These are phyloP conservation scores for Pimpla rufipes DNA, from an alignment of 2,888 invertebrate species.

Conservation along the genomic window DNA sequence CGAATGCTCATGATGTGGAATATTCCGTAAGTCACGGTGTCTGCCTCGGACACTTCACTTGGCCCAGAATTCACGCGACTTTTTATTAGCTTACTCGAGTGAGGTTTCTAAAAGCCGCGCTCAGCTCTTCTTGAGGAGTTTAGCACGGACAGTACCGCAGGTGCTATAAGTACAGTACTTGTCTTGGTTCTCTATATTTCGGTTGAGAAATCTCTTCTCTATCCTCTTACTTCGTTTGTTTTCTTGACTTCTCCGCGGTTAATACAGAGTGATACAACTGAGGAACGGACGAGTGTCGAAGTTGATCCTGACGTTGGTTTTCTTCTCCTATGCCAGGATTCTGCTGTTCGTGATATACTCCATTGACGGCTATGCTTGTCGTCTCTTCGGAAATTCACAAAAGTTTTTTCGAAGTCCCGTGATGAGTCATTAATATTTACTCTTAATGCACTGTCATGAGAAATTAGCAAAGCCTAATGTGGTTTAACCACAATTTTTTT, in stretches of 20 bases:
- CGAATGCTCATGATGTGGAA: neutral
- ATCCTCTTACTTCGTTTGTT: neutral
- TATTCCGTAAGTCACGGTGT: neutral
- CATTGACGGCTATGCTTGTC: neutral
- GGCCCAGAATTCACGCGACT: neutral
- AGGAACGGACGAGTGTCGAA: neutral
- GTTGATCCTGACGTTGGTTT: neutral
- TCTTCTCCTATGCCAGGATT: neutral
- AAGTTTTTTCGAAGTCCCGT: constrained; percentile 43
- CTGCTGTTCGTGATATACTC: neutral
- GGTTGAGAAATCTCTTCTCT: neutral
- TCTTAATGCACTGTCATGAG: constrained; percentile 23
- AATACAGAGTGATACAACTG: neutral
- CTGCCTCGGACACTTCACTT: neutral
- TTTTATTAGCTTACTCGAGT: constrained; percentile 3
- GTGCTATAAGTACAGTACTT: neutral
- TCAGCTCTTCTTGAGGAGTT: constrained; percentile 11
- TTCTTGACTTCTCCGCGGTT: neutral
- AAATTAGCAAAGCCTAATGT: neutral
- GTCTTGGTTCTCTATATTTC: neutral
- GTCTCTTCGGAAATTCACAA: constrained; percentile 25
- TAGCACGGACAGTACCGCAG: neutral
- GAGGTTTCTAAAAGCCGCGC: constrained; percentile 35
- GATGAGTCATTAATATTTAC: constrained; percentile 52
- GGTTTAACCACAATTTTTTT: no score